Evolutionary conservation across 2,888 invertebrate species (phyloP), one percentile per base, ranked within the genome.

Genomic region (Heliconius aoede): DNA sequence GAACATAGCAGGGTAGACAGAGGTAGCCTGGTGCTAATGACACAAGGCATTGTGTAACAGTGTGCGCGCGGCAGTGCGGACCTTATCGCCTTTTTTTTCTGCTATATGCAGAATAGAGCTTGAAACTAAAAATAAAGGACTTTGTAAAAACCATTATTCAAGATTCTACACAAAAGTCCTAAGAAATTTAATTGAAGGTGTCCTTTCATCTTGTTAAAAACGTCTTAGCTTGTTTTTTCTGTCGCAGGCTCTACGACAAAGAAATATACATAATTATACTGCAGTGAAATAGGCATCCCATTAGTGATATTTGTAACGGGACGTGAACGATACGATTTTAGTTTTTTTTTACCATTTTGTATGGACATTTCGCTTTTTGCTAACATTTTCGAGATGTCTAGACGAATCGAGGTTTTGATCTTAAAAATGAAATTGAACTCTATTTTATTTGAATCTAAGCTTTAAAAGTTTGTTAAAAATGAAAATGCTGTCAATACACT

Each of bases 331-430:
- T n/a, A 69, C 69, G 69, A 69, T 69, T 65, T 65, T 36, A 26
- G 36, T 18, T 15, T 55, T 69, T n/a, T 30, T 46, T 18, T 46
- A 46, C 26, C 21, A 30, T 28, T n/a, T 32, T 55, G 36, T 40
- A n/a, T 24, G 65, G 24, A 55, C n/a, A 24, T 65, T 36, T 13
- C 24, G 32, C 13, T 65, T 9, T 36, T 64, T 40, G 15, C 24
- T 36, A 36, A 65, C 65, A 73, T 51, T 73, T 73, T 68, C 30
- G 61, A 68, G 68, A 40, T 24, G 40, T 68, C 74, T 60, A 74
- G 74, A 74, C 74, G 68, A 67, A 26, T 36, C 24, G 24, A 24
- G 65, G n/a, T 32, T 64, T 36, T 62, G 32, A 26, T 26, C 15
- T 60, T 13, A 15, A 64, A 36, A 64, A 64, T n/a, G 7, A 1